phyloP scores from a whole-genome alignment of 2,888 invertebrate genomes.

The Aspidiotus destructor region DNA sequence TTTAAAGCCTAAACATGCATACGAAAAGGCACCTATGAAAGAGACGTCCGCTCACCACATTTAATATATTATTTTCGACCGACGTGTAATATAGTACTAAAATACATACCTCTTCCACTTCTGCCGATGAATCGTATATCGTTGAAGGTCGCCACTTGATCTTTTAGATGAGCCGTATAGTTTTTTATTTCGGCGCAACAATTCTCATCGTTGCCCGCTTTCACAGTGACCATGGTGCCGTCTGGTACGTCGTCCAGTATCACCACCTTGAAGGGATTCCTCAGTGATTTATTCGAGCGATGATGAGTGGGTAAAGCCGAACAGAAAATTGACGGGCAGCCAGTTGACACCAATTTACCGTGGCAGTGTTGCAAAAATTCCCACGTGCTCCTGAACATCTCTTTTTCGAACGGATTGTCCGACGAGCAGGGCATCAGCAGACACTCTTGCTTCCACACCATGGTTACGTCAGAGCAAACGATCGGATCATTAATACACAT shows the following conservation, averaged over 20 bases:
- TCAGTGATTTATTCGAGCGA: constrained; percentile 95
- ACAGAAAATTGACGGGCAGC: constrained; percentile 90
- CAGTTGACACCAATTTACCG: constrained; percentile 79
- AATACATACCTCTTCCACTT: constrained; percentile 73
- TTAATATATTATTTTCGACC: too few relatives aligned
- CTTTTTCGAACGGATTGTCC: constrained; percentile 30
- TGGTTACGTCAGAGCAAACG: constrained; percentile 22
- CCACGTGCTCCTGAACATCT: constrained; percentile 59
- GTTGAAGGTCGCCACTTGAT: constrained; percentile 96
- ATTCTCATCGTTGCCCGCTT: constrained; percentile 97
- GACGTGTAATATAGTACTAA: background rate
- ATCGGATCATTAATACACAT: constrained; percentile 27
- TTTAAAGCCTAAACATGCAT: too few relatives aligned
- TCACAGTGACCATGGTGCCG: constrained; percentile 85
- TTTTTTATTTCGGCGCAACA: constrained; percentile 91
- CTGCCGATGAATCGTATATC: constrained; percentile 96
- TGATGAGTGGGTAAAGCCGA: constrained; percentile 89
- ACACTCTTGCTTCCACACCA: constrained; percentile 29
- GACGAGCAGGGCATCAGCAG: constrained; percentile 24
- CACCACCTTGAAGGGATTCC: constrained; percentile 91
- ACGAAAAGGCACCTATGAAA: too few relatives aligned
- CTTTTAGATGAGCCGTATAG: constrained; percentile 89
- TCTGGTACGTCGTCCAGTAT: constrained; percentile 87
- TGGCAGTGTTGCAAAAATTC: constrained; percentile 78
- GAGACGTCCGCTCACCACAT: too few relatives aligned